A percentile compares a stretch with the other conserved stretches of the same genome.
These are phyloP conservation scores for Nasua narica DNA, from an alignment of 2,797 vertebrate species.

Conservation along the genomic window DNA sequence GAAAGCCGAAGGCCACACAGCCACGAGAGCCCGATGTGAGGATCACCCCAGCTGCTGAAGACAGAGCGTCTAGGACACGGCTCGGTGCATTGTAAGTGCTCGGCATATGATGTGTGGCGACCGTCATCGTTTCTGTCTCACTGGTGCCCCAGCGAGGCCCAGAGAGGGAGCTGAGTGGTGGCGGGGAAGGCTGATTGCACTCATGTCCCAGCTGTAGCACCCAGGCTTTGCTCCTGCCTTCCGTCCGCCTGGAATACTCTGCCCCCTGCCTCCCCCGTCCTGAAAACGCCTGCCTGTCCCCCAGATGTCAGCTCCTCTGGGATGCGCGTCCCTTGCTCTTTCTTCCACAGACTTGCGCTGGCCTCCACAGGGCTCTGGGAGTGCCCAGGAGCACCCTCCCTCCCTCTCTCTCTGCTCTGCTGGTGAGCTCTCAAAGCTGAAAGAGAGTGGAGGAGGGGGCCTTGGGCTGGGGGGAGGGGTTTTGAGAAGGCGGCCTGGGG, in stretches of 20 bases:
- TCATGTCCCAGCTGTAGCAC: too few species aligned
- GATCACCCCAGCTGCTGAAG: rapidly evolving
- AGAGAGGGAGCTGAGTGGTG: not conserved
- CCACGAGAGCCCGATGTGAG: rapidly evolving
- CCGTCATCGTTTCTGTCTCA: too few species aligned
- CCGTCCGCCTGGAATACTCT: not conserved
- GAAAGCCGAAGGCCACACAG: rapidly evolving
- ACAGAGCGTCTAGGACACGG: not conserved
- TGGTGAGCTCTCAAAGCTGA: not conserved
- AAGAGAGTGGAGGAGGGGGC: not conserved
- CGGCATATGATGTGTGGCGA: rapidly evolving
- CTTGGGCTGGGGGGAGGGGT: not conserved
- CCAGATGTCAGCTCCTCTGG: not conserved
- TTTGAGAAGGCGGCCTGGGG: not conserved
- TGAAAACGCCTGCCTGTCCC: not conserved
- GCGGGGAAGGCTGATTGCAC: not conserved
- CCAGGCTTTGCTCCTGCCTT: not conserved
- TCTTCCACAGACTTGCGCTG: not conserved
- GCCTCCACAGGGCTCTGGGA: not conserved
- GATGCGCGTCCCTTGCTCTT: not conserved
- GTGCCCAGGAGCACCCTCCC: not conserved
- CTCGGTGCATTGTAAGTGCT: rapidly evolving
- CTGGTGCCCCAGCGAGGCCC: rapidly evolving
- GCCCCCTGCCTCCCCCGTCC: rapidly evolving
- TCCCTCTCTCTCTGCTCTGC: not conserved